Base-by-base conservation (phyloP, 2,888 invertebrate species). In the Thyatira batis region DNA sequence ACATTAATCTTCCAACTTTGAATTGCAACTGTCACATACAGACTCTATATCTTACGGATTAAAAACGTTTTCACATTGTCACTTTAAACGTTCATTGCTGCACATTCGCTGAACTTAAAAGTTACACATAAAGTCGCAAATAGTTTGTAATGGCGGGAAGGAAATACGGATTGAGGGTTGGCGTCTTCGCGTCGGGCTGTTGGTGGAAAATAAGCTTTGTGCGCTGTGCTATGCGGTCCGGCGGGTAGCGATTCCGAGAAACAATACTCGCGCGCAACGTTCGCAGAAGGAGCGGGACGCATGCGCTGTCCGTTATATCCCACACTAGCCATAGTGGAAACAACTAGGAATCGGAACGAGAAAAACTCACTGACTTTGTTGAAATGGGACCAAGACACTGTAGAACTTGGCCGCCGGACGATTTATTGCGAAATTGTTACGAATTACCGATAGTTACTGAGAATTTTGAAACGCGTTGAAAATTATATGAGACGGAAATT, bases 351-450 rank as follows among this genome's bases (percentile, higher is more conserved):
- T 85, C 79, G 80, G 73, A 78, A 77, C 76, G 79, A 85, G 85
- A 91, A 91, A 91, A 91, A 89, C 87, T 83, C 73, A 79, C 80
- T 78, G 80, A 84, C 84, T 84, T 83, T 82, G 84, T 85, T 85
- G 78, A 81, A 89, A 87, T 85, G 87, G 78, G 84, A 81, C 75
- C 84, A 78, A 76, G 68, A 69, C 73, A 76, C 78, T 71, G 81
- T 78, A 76, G 73, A 78, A 73, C 81, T 68, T 73, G 77, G 66
- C 64, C 73, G 67, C 72, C 65, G 27, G 65, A 71, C 75, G 82
- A 86, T 85, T 86, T 87, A 89, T 86, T 80, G 82, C 80, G 73
- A 86, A 84, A 89, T 87, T 82, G 83, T 85, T 80, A 80, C 79
- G 77, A 80, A 82, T 83, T 77, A 80, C 79, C 74, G 76, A 80